Evolutionary conservation across 2,888 invertebrate species (phyloP), one percentile per base, ranked within the genome.

Genomic region (Cryptocheilus praepositus): DNA sequence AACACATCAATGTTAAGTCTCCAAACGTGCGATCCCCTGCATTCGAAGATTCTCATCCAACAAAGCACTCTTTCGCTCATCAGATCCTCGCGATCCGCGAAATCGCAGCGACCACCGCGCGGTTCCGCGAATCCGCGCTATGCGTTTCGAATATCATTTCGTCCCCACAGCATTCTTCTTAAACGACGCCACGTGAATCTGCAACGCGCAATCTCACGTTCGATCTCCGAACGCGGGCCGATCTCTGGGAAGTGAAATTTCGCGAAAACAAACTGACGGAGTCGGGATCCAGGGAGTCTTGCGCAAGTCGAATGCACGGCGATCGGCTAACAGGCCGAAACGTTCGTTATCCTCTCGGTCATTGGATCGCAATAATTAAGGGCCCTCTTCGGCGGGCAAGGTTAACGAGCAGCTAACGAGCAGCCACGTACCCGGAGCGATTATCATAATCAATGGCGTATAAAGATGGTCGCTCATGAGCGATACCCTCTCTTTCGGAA

Each of bases 381-480:
- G 65, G 66, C 61, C 67, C 70, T 59, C 54, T 19, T 62, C 62
- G 53, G 15, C 36, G 28, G 61, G 58, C 62, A 66, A 70, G 61
- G 71, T 73, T 82, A 82, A 82, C 80, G 81, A 82, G 81, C 76
- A 68, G 79, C 75, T 82, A 82, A 82, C 80, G 81, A 82, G 74
- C 77, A 67, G 52, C 67, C 63, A 59, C 70, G 61, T 67, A 56
- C 25, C 36, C 36, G 36, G 16, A 58, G 54, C 61, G 71, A 76
- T 79, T 73, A 71, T 81, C 72, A 73, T 76, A 79, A 77, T 77
- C 73, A 73, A 73, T 65, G 67, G 22, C 46, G 59, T 45, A 22
- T 22, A 45, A 71, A 62, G 64, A 61, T 70, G 53, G 46, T 55
- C 60, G 53, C 28, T 43, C 44, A 13, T 8, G 52, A 51, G 51